Conservation (phyloP, 2,888 invertebrate genomes). For the Idaea straminata region DNA sequence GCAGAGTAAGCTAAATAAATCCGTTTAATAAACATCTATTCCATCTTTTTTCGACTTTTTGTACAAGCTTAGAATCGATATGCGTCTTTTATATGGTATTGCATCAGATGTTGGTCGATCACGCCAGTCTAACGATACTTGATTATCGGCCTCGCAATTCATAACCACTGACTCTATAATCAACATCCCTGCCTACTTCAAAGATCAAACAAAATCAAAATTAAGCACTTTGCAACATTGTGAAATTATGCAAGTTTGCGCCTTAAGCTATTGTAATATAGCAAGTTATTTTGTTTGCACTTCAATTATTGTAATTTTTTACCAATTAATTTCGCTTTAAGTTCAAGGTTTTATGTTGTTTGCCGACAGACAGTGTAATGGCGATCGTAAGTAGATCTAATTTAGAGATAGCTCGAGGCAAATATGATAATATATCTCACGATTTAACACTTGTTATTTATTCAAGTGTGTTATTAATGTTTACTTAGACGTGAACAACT, state of each 20-base stretch:
- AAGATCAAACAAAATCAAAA: slow-evolving; percentile 38
- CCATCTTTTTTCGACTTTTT: no score
- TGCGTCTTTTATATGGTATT: not conserved
- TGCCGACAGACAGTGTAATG: slow-evolving; percentile 9
- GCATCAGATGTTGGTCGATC: slow-evolving; percentile 10
- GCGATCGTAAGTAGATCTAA: slow-evolving; percentile 24
- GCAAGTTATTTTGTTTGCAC: slow-evolving; percentile 9
- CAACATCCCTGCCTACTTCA: slow-evolving; percentile 29
- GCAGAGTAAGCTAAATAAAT: no score
- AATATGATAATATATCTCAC: slow-evolving; percentile 4
- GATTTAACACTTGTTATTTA: slow-evolving; percentile 5
- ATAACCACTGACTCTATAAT: slow-evolving; percentile 44
- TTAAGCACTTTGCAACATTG: slow-evolving; percentile 2
- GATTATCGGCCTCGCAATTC: slow-evolving; percentile 60
- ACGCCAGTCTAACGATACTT: slow-evolving; percentile 29
- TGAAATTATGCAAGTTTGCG: slow-evolving; percentile 7
- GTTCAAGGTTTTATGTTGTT: slow-evolving; percentile 18
- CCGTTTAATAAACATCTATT: no score
- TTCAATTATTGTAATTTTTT: slow-evolving; percentile 1
- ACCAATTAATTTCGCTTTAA: slow-evolving; percentile 8
- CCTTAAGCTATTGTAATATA: slow-evolving; percentile 16
- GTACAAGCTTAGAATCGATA: no score
- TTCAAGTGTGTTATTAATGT: not conserved
- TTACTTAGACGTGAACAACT: not conserved
- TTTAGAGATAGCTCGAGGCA: slow-evolving; percentile 4